Evolutionary conservation across 2,888 invertebrate species (phyloP), one percentile per base, ranked within the genome.

Genomic region (Lasius fuliginosus): DNA sequence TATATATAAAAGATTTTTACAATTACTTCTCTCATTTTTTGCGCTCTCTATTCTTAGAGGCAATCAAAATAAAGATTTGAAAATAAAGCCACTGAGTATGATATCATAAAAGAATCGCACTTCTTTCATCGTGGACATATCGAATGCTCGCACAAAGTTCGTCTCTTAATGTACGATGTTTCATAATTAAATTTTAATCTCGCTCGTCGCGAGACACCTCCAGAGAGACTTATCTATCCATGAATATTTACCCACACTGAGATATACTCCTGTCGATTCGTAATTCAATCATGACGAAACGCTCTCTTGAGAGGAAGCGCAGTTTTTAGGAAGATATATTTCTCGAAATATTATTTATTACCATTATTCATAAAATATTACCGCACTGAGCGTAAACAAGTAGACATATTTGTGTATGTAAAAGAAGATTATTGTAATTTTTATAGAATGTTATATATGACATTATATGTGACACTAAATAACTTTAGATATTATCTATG

Each of bases 121-220:
- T 36, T 53, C 27, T 68, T n/a, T 36, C 46, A 15, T 40, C n/a
- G 40, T n/a, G 4, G 4, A 75, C 0, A 36, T 76, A 40, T 53
- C 40, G 15, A n/a, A 36, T n/a, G 36, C 27, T 12, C 33, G 40
- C 27, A 9, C 36, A 15, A 62, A 18, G n/a, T 30, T 68, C 3
- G 2, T 40, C 30, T 56, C 30, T 68, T 68, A 77, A 77, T 56
- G 15, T 30, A 68, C 76, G 33, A 68, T 68, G 40, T 56, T 56
- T 77, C 56, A 27, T 68, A 68, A 77, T 77, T 67, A 76, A 68
- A 56, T 77, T 77, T 77, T 40, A 68, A n/a, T n/a, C n/a, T 68
- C 68, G 76, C 53, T 77, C 56, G 30, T 77, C 68, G 5, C 68
- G n/a, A 56, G 33, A 27, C 27, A 30, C 9, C 27, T 36, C 36